phyloP scores from a whole-genome alignment of 2,113 vertebrate genomes.

The Nesoenas mayeri region DNA sequence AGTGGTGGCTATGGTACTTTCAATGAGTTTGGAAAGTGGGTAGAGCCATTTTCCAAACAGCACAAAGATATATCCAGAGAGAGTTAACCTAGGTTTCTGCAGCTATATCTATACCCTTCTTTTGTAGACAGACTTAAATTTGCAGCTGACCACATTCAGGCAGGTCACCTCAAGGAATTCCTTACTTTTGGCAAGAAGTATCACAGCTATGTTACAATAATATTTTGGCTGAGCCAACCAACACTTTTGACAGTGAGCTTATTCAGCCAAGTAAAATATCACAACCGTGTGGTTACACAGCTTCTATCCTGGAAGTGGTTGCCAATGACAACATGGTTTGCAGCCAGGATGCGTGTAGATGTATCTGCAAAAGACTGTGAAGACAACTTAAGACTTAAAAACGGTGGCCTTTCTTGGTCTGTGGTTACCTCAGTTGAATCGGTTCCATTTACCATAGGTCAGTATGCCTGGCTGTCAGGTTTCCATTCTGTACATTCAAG shows the following conservation, averaged over 20 bases:
- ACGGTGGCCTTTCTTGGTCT: not conserved
- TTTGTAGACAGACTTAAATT: not conserved
- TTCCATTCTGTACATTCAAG: not conserved
- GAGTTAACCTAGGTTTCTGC: not conserved
- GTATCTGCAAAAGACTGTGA: not conserved
- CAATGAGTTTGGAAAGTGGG: not conserved
- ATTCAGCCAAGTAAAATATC: not conserved
- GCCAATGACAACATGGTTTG: not conserved
- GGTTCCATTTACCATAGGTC: not conserved
- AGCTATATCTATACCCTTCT: not conserved
- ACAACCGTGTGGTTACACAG: not conserved
- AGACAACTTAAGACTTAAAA: not conserved
- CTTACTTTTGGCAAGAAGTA: not conserved
- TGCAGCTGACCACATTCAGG: not conserved
- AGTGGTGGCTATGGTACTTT: not conserved
- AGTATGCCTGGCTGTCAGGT: not conserved
- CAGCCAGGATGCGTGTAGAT: not conserved
- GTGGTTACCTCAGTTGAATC: not conserved
- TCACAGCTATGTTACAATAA: not conserved
- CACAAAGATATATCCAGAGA: not conserved
- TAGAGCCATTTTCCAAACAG: not conserved
- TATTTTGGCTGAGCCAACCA: not conserved
- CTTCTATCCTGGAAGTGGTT: not conserved
- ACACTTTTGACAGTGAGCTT: not conserved
- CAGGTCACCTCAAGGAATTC: not conserved